Conservation (phyloP, 2,113 vertebrate genomes). For the Ranitomeya imitator region DNA sequence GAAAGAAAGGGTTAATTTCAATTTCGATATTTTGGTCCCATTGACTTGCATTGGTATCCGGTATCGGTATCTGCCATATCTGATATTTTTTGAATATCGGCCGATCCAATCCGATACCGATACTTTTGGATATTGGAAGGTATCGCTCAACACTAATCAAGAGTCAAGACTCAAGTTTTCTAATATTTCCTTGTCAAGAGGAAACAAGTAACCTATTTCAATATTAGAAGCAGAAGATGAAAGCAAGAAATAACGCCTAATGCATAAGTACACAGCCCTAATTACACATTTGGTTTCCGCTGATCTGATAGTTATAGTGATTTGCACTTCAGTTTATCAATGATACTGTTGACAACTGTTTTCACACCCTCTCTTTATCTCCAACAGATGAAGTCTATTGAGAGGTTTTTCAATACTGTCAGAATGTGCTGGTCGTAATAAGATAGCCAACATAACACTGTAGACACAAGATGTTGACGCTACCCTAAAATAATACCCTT, state of each 20-base stretch:
- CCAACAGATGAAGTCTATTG: not conserved
- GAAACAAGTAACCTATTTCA: not conserved
- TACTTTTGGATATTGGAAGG: too few species aligned
- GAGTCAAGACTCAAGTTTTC: not conserved
- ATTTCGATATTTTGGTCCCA: too few species aligned
- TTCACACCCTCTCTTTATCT: not conserved
- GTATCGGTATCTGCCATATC: too few species aligned
- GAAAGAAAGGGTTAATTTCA: too few species aligned
- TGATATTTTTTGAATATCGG: too few species aligned
- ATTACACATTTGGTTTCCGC: not conserved
- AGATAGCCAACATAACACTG: not conserved
- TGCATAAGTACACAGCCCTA: not conserved
- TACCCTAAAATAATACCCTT: constrained; percentile 14
- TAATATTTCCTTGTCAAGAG: not conserved
- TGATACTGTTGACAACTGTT: constrained; percentile 4
- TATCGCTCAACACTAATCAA: too few species aligned
- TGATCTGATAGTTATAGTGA: not conserved
- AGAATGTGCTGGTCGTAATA: not conserved
- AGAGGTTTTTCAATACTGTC: not conserved
- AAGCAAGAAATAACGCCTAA: not conserved
- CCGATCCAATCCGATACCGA: too few species aligned
- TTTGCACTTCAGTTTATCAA: not conserved
- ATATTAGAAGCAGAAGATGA: too few species aligned
- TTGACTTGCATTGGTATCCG: too few species aligned
- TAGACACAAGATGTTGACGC: not conserved